Conservation (phyloP, 1,140 invertebrate species). For the Coboldia fuscipes region DNA sequence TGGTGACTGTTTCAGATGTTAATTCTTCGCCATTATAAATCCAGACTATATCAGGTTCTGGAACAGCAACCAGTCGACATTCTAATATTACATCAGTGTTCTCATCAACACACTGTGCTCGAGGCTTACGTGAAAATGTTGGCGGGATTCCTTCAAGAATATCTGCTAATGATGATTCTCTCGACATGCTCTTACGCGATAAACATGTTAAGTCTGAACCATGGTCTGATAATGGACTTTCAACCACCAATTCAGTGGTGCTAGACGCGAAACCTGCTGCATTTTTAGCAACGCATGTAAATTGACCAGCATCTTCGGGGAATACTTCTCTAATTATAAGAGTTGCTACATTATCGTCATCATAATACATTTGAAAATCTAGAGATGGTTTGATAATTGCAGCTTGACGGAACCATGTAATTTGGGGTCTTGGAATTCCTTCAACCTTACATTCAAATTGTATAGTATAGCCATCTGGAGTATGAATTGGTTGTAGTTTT, state of each 20-base stretch:
- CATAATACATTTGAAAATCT: conserved; percentile 84
- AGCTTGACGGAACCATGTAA: conserved; percentile 87
- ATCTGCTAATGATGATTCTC: conserved; percentile 76
- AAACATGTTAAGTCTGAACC: conserved; percentile 60
- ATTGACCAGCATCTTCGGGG: conserved; percentile 90
- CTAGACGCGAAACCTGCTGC: conserved; percentile 78
- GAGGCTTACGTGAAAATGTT: conserved; percentile 74
- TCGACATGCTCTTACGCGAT: conserved; percentile 59
- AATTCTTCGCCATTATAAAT: conserved; percentile 50
- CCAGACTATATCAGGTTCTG: conserved; percentile 77
- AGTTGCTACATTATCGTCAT: conserved; percentile 78
- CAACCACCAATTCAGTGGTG: conserved; percentile 72
- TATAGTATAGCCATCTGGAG: conserved; percentile 66
- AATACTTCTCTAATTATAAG: conserved; percentile 89
- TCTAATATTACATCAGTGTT: conserved; percentile 59
- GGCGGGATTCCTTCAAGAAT: conserved; percentile 82
- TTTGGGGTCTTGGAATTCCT: conserved; percentile 70
- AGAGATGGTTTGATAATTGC: conserved; percentile 75
- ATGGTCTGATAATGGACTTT: conserved; percentile 69
- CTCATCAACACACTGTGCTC: conserved; percentile 62
- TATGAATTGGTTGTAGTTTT: conserved; percentile 62
- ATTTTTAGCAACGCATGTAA: conserved; percentile 93
- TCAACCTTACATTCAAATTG: conserved; percentile 81
- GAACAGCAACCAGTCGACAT: conserved; percentile 67
- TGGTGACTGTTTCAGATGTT: conserved; percentile 36